phyloP scores from a whole-genome alignment of 2,888 invertebrate species.

The Xanthia togata region DNA sequence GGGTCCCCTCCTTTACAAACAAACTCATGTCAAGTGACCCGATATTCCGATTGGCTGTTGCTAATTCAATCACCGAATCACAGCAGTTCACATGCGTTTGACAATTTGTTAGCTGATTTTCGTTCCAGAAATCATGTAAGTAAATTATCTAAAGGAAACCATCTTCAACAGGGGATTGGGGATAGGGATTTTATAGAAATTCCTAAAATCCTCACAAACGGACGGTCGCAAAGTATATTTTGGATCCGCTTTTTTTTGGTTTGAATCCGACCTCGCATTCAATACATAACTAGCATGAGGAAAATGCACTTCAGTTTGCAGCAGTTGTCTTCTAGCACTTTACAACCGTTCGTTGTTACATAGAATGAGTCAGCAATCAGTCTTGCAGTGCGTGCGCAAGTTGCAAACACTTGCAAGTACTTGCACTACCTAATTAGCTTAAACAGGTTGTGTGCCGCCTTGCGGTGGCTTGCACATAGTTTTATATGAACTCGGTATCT shows the following conservation, averaged over 20 bases:
- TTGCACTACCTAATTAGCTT: conserved; percentile 44
- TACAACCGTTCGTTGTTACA: background rate
- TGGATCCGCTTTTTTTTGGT: no score
- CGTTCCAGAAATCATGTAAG: background rate
- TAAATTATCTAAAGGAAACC: background rate
- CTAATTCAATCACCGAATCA: background rate
- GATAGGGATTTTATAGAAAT: background rate
- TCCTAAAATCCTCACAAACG: no score
- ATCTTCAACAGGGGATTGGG: background rate
- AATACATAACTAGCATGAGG: background rate
- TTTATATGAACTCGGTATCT: conserved; percentile 41
- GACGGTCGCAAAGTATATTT: background rate
- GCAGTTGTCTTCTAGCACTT: conserved; percentile 5
- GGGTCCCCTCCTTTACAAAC: no score
- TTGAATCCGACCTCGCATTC: background rate
- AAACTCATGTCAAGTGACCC: no score
- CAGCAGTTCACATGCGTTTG: background rate
- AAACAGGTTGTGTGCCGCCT: conserved; percentile 48
- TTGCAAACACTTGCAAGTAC: conserved; percentile 38
- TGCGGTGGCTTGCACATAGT: conserved; percentile 48
- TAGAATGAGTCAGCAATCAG: conserved; percentile 25
- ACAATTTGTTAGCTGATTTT: background rate
- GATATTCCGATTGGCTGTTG: background rate
- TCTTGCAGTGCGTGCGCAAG: conserved; percentile 29
- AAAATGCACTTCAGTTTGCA: background rate